A percentile compares a stretch with the other conserved stretches of the same genome.
These are phyloP conservation scores for Drosophila limbata DNA, from an alignment of 2,888 invertebrate species.

Conservation along the genomic window DNA sequence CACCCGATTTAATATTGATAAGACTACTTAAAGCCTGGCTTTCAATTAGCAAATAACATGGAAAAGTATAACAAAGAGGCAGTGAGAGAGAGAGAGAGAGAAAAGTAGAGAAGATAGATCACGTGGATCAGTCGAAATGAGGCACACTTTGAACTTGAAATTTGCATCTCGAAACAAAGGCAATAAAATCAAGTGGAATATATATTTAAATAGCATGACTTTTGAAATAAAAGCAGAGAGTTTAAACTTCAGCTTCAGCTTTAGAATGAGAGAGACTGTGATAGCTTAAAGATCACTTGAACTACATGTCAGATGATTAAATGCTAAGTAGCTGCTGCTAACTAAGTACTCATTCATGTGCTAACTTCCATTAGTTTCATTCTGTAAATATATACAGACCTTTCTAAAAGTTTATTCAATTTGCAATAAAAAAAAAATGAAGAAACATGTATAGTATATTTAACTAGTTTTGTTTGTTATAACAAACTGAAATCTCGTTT, in stretches of 20 bases:
- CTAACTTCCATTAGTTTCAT: constrained; percentile 23
- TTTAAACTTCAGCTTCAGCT: neutral
- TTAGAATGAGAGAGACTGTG: neutral
- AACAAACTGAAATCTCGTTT: constrained; percentile 39
- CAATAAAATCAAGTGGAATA: constrained; percentile 11
- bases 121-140: constrained; percentile 23
- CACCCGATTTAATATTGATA: constrained; percentile 25
- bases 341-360: constrained; percentile 24
- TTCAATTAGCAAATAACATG: constrained; percentile 31
- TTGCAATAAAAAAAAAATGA: neutral
- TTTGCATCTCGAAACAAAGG: constrained; percentile 25
- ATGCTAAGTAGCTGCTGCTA: constrained; percentile 24
- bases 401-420: constrained; percentile 3
- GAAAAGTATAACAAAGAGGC: neutral
- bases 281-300: constrained; percentile 21
- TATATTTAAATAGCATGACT: constrained; percentile 38
- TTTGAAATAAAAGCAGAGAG: constrained; percentile 15
- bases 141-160: constrained; percentile 31
- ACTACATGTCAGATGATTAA: constrained; percentile 30
- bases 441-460: constrained; percentile 1
- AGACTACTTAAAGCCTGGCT: constrained; percentile 15
- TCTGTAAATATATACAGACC: constrained; percentile 15
- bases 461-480: constrained; percentile 22
- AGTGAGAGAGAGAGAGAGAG: neutral
- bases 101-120: constrained; percentile 8